Percentiles rank a stretch among this genome's conserved stretches.
Conservation (phyloP, 2,797 vertebrate species). For the Chrosomus eos region DNA sequence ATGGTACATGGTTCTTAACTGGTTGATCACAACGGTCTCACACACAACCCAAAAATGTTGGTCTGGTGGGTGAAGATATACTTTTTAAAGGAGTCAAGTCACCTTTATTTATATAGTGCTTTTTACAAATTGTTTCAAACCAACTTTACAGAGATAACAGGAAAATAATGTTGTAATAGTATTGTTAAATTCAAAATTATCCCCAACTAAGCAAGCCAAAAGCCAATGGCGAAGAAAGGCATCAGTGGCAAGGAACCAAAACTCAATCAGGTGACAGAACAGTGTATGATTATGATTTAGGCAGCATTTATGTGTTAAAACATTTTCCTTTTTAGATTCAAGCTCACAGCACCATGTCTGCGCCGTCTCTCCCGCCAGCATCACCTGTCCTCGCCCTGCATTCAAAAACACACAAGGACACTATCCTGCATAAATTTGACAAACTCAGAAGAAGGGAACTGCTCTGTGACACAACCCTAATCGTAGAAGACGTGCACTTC, state of each 20-base stretch:
- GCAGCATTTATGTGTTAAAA: too few species aligned
- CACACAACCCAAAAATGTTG: background rate
- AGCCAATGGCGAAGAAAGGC: too few species aligned
- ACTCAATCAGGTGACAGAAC: too few species aligned
- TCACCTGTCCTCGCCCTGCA: slow-evolving; percentile 73
- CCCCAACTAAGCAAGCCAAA: too few species aligned
- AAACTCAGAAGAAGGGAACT: slow-evolving; percentile 85
- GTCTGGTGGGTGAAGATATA: background rate
- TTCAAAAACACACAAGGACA: slow-evolving; percentile 85
- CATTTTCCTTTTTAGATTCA: slow-evolving; percentile 34
- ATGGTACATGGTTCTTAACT: background rate
- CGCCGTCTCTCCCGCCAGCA: slow-evolving; percentile 33
- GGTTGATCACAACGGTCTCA: background rate
- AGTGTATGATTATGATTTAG: too few species aligned
- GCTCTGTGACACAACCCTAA: slow-evolving; percentile 93
- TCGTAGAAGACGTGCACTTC: slow-evolving; percentile 90
- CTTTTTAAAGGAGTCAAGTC: background rate
- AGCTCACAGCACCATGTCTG: slow-evolving; percentile 78
- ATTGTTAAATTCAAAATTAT: too few species aligned
- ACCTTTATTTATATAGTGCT: too few species aligned
- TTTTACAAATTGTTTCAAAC: too few species aligned
- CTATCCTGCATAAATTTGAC: slow-evolving; percentile 86
- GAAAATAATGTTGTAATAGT: too few species aligned
- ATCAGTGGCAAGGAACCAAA: too few species aligned
- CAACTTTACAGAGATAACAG: too few species aligned